Evolutionary conservation across 2,113 vertebrate species (phyloP).

Genomic region (Columba livia): DNA sequence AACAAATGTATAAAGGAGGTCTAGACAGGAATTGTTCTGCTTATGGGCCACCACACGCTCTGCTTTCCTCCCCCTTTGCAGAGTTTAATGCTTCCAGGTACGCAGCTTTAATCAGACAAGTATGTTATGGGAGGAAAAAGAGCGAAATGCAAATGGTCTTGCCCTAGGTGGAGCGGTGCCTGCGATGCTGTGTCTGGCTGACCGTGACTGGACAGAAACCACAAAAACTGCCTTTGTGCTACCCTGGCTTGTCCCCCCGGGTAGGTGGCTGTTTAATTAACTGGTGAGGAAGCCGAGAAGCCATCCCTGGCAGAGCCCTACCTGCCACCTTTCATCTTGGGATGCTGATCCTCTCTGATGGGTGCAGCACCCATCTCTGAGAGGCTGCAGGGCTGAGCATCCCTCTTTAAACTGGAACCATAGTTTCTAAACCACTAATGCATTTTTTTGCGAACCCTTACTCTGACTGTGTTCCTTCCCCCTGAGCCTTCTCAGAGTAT

Average conservation of each 20-base stretch:
- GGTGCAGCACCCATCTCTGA: rapidly evolving
- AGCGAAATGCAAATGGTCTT: not conserved
- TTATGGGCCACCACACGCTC: constrained; percentile 40
- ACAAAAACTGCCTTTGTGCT: not conserved
- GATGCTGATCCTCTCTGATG: not conserved
- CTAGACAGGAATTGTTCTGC: constrained; percentile 79
- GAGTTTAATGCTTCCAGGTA: constrained; percentile 70
- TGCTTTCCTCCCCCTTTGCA: not conserved
- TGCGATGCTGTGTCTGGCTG: not conserved
- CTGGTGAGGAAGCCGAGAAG: rapidly evolving
- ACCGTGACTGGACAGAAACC: not conserved
- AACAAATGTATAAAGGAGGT: constrained; percentile 78
- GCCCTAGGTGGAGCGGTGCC: not conserved
- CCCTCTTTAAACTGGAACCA: not conserved
- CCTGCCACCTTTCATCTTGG: not conserved
- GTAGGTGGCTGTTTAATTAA: not conserved
- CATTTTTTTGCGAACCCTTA: not conserved
- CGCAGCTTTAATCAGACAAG: constrained; percentile 51
- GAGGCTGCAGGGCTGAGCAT: not conserved
- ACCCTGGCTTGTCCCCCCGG: not conserved
- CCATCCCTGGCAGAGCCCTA: not conserved
- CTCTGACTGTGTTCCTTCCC: not conserved
- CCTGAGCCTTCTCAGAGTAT: not conserved
- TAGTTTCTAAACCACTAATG: not conserved
- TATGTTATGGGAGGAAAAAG: not conserved